phyloP scores from a whole-genome alignment of 2,113 vertebrate genomes.

The human region DNA sequence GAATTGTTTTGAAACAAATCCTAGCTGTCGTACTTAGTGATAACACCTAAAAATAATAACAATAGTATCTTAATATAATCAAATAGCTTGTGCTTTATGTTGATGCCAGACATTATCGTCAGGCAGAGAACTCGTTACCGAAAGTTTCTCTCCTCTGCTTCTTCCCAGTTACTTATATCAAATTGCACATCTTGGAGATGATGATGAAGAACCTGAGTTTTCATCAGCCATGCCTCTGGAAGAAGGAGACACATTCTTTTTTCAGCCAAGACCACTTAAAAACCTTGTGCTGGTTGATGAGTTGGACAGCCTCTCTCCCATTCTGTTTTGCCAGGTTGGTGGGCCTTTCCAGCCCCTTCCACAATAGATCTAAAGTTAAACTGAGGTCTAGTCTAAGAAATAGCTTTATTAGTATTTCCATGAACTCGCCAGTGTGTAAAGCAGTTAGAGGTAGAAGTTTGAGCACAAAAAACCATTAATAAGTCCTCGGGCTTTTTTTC shows the following conservation, averaged over 20 bases:
- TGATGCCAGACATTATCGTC: background rate
- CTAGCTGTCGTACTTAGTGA: background rate
- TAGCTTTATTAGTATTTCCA: background rate
- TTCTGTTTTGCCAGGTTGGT: constrained; percentile 95
- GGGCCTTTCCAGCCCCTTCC: background rate
- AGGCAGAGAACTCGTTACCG: background rate
- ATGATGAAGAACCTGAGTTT: constrained; percentile 98
- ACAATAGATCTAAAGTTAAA: background rate
- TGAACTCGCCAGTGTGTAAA: background rate
- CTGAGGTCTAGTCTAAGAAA: background rate
- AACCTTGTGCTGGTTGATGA: constrained; percentile 98
- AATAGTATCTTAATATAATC: background rate
- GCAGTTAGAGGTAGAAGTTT: background rate
- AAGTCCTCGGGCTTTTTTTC: background rate
- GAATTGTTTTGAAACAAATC: background rate
- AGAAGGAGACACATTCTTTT: constrained; percentile 99
- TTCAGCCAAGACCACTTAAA: constrained; percentile 97
- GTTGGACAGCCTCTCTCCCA: constrained; percentile 96
- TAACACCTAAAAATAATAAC: background rate
- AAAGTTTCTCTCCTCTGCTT: background rate
- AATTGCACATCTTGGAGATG: constrained; percentile 97
- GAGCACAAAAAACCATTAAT: background rate
- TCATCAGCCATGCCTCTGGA: constrained; percentile 99
- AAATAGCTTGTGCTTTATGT: background rate
- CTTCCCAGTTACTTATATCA: constrained; percentile 95